A percentile compares a stretch with the other conserved stretches of the same genome.
These are phyloP conservation scores for Uropetala carovei DNA, from an alignment of 2,888 invertebrate genomes.

Conservation along the genomic window DNA sequence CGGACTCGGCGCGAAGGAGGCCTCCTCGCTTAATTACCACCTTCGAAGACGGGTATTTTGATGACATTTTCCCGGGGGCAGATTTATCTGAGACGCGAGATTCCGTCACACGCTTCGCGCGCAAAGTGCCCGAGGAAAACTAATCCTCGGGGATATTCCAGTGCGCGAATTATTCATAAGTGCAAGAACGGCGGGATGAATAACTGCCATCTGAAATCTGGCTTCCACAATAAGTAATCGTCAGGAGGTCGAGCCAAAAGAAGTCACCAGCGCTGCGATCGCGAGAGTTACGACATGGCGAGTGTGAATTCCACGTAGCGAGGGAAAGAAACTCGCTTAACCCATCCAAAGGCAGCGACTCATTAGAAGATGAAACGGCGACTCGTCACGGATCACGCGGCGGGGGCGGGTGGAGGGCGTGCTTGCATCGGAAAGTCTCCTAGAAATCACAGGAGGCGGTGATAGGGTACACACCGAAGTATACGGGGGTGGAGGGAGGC, in stretches of 20 bases:
- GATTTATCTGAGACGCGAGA: slow-evolving; percentile 29
- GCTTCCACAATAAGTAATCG: slow-evolving; percentile 62
- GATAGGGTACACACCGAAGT: no score
- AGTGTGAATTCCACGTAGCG: neutral
- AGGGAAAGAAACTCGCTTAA: neutral
- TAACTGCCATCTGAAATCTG: slow-evolving; percentile 55
- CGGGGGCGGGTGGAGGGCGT: neutral
- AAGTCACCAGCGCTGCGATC: neutral
- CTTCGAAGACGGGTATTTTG: neutral
- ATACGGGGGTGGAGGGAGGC: no score
- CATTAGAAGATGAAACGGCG: slow-evolving; percentile 6
- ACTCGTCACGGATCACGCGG: neutral
- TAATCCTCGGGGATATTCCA: neutral
- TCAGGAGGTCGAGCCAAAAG: slow-evolving; percentile 30
- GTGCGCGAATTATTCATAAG: slow-evolving; percentile 46
- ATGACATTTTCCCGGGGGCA: neutral
- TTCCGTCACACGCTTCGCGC: neutral
- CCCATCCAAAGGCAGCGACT: neutral
- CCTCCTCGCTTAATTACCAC: neutral
- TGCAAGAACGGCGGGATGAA: slow-evolving; percentile 36
- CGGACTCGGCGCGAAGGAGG: neutral
- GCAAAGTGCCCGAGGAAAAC: slow-evolving; percentile 27
- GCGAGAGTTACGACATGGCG: slow-evolving; percentile 47
- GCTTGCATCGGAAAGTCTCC: no score
- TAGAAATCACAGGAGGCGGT: no score